Evolutionary conservation across 2,888 invertebrate species (phyloP).

Genomic region (Ophonus ardosiacus): DNA sequence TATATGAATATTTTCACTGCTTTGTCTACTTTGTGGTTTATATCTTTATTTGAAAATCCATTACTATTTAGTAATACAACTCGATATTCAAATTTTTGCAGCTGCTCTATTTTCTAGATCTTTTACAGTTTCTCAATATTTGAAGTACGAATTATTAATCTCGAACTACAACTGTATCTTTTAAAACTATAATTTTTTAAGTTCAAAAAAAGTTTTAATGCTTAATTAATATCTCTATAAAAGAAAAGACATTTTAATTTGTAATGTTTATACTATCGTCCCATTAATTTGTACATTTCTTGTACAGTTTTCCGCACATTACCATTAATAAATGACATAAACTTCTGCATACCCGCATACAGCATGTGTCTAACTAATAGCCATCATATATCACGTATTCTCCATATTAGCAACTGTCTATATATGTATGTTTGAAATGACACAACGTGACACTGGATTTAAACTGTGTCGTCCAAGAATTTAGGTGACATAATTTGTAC

Average conservation of each 20-base stretch:
- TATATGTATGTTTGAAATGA: constrained; percentile 10
- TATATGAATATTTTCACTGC: too few relatives aligned
- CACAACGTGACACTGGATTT: constrained; percentile 12
- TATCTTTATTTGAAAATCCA: too few relatives aligned
- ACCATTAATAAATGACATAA: neutral
- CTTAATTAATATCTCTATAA: neutral
- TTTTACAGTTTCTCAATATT: too few relatives aligned
- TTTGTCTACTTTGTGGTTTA: too few relatives aligned
- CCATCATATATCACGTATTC: constrained; percentile 16
- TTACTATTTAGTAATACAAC: too few relatives aligned
- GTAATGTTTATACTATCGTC: neutral
- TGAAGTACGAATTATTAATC: too few relatives aligned
- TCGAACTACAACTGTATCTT: too few relatives aligned
- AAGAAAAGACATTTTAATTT: neutral
- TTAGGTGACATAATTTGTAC: constrained; percentile 14
- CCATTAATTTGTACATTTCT: neutral
- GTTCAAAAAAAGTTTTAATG: too few relatives aligned
- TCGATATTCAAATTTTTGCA: too few relatives aligned
- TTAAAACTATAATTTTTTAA: too few relatives aligned
- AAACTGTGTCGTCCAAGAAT: neutral
- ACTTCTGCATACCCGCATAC: constrained; percentile 3
- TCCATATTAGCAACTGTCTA: neutral
- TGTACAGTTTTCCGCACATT: neutral
- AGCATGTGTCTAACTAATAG: neutral
- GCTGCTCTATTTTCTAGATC: too few relatives aligned